phyloP scores from a whole-genome alignment of 2,797 vertebrate species.

The Perodicticus potto region DNA sequence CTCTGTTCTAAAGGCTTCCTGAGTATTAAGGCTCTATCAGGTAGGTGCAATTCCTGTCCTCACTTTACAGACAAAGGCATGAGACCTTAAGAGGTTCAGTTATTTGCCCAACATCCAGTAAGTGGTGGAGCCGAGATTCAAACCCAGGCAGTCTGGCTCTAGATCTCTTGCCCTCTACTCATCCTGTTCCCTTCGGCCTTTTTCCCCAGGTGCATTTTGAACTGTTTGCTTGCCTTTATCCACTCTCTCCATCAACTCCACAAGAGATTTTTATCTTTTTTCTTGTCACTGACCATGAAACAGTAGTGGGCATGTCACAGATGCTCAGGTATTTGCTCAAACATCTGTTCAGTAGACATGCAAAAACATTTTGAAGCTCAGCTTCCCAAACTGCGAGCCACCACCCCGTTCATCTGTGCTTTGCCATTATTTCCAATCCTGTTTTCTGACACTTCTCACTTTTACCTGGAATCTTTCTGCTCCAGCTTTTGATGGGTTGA shows the following conservation, averaged over 20 bases:
- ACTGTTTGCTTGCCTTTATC: background rate
- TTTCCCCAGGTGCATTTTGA: rapidly evolving
- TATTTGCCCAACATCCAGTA: background rate
- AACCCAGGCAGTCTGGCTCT: background rate
- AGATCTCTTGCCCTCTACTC: too few relatives aligned
- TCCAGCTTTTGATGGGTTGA: background rate
- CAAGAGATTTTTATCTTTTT: background rate
- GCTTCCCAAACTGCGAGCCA: background rate
- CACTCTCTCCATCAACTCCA: background rate
- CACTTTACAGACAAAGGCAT: background rate
- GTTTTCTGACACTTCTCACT: background rate
- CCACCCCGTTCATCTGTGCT: background rate
- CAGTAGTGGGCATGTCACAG: background rate
- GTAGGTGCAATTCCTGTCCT: too few relatives aligned
- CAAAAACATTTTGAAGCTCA: background rate
- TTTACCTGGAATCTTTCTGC: background rate
- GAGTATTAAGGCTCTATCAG: rapidly evolving
- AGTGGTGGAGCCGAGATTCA: background rate
- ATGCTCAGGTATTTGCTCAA: background rate
- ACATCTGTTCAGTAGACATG: too few relatives aligned
- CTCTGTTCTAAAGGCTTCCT: background rate
- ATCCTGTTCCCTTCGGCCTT: rapidly evolving
- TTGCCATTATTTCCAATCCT: rapidly evolving
- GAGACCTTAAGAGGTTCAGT: background rate
- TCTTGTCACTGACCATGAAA: background rate